These are phyloP conservation scores for Lerema accius DNA, from an alignment of 1,140 invertebrate genomes.

Conservation along the genomic window DNA sequence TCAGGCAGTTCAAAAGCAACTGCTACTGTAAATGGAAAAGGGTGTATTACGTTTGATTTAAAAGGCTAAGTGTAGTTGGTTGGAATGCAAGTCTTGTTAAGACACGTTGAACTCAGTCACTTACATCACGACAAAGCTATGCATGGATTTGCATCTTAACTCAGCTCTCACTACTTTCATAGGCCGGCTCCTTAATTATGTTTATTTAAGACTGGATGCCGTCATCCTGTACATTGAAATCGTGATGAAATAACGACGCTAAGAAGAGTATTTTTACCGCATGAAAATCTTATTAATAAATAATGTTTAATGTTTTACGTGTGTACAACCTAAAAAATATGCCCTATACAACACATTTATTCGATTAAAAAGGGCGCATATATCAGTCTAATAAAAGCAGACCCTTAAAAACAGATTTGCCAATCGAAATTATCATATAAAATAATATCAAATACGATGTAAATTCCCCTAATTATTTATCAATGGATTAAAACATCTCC, in stretches of 20 bases:
- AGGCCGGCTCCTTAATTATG: conserved; percentile 13
- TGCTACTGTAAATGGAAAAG: conserved; percentile 7
- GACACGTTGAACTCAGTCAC: conserved; percentile 25
- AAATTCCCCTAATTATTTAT: too few relatives aligned
- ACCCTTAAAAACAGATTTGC: too few relatives aligned
- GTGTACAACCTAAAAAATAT: too few relatives aligned
- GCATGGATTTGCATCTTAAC: conserved; percentile 32
- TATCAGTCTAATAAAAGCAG: too few relatives aligned
- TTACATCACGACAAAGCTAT: conserved; percentile 29
- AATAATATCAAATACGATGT: too few relatives aligned
- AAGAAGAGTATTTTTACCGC: not conserved
- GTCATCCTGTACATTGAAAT: conserved; percentile 7
- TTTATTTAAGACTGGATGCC: conserved; percentile 5
- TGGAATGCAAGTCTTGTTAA: conserved; percentile 7
- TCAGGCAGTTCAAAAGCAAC: not conserved
- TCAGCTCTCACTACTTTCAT: conserved; percentile 31
- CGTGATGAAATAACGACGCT: not conserved
- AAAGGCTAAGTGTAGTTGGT: not conserved
- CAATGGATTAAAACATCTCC: too few relatives aligned
- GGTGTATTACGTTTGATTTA: conserved; percentile 1
- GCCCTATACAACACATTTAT: too few relatives aligned
- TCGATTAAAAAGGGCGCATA: too few relatives aligned
- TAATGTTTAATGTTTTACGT: too few relatives aligned
- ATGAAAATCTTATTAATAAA: not conserved
- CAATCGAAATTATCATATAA: too few relatives aligned